Conservation (phyloP, 2,797 vertebrate species). For the Molossus molossus region DNA sequence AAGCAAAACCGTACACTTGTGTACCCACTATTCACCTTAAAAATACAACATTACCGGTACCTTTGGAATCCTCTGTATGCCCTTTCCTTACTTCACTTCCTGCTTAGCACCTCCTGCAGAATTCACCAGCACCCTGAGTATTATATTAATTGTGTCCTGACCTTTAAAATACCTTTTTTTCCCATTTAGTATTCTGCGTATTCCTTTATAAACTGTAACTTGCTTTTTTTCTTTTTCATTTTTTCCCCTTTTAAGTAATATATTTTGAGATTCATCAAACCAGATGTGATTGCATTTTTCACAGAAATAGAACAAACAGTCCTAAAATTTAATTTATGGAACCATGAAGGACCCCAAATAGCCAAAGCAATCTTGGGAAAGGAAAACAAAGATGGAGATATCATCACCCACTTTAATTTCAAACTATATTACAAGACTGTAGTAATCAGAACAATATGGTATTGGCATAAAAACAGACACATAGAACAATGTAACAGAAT, state of each 20-base stretch:
- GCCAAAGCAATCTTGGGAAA: not conserved
- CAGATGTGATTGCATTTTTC: not conserved
- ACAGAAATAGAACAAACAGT: not conserved
- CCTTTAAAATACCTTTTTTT: not conserved
- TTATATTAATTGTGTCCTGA: constrained; percentile 14
- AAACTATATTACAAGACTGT: not conserved
- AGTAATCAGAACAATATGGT: not conserved
- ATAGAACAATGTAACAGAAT: not conserved
- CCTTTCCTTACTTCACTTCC: not conserved
- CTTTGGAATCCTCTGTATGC: not conserved
- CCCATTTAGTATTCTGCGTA: not conserved
- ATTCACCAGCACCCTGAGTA: not conserved
- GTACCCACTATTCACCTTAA: not conserved
- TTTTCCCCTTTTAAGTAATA: not conserved
- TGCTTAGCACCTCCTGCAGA: not conserved
- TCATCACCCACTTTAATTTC: not conserved
- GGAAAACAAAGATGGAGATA: not conserved
- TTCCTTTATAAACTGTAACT: not conserved
- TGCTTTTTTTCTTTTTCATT: not conserved
- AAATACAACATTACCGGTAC: not conserved
- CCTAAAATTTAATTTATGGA: not conserved
- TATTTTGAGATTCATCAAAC: constrained; percentile 25
- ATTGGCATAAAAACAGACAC: not conserved
- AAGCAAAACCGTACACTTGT: not conserved
- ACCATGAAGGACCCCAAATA: not conserved